Base-by-base conservation (phyloP, 2,797 vertebrate genomes). In the Monodelphis domestica region DNA sequence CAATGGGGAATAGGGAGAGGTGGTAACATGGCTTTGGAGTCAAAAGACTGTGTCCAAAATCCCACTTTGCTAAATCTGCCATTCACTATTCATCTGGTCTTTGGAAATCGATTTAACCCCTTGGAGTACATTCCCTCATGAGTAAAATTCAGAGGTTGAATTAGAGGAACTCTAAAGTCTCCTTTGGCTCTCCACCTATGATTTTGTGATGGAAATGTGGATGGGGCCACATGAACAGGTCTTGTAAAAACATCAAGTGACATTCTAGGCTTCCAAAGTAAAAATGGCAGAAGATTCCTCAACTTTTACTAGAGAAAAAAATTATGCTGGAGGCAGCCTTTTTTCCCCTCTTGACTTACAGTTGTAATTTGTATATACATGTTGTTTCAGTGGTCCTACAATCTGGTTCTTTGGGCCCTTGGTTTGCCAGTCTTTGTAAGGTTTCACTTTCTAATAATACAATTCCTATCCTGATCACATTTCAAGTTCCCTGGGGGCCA, bases 391-490 rank as follows among this genome's bases (percentile, higher is more conserved):
- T 88, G 21, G 91, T 84, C 94, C 94, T 78, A 93, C 88, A 29
- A 93, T 53, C 59, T 63, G 30, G 59, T 12, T 33, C 59, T 63
- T 59, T 15, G 26, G 87, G 91, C 87, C 52, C 2, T 4, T 52
- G 50, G 84, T 3, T 53, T 94, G 28, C 15, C 28, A 53, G 17
- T 45, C 55, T 70, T 78, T 51, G 70, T 12, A 28, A 29, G 94
- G 89, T n/a, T n/a, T 55, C 4, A 88, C 90, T 89, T 4, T 12
- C 59, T 53, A 94, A 93, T 52, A 84, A 56, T 2, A 90, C 21
- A 28, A 38, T 88, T 84, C 24, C 78, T 87, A 91, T 94, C 51
- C 4, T 89, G 55, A 53, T 54, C 95, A 56, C 12, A 90, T 89
- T 90, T 95, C 92, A 78, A 95, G 24, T 78, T 45, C 59, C 21